Percentiles rank a stretch among this genome's conserved stretches.
Conservation (phyloP, 2,113 vertebrate genomes). For the Rana temporaria region DNA sequence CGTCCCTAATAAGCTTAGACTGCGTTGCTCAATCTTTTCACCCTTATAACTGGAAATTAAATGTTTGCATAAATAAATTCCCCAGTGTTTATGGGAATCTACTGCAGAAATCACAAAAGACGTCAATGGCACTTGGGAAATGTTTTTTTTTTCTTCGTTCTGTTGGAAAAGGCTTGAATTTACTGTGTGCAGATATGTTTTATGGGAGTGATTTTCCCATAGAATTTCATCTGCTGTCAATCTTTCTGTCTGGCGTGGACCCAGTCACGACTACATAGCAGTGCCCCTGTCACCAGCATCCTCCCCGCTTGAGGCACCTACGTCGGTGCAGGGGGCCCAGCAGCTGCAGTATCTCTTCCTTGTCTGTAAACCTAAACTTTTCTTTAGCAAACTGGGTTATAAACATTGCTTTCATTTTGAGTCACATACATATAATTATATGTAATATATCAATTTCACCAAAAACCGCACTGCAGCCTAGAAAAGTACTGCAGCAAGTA, state of each 20-base stretch:
- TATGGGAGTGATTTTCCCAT: conserved; percentile 45
- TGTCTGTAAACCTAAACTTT: not conserved
- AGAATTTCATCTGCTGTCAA: conserved; percentile 8
- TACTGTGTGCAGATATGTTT: not conserved
- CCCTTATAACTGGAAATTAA: not conserved
- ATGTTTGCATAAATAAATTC: not conserved
- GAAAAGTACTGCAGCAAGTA: not conserved
- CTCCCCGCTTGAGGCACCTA: not conserved
- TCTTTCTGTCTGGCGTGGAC: not conserved
- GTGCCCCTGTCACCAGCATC: not conserved
- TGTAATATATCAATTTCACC: not conserved
- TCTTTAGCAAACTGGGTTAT: not conserved
- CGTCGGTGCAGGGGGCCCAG: not conserved
- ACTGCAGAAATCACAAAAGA: not conserved
- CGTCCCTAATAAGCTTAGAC: no score
- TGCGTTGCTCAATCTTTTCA: not conserved
- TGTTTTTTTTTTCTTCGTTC: not conserved
- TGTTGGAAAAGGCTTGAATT: not conserved
- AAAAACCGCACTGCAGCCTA: not conserved
- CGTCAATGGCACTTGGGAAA: not conserved
- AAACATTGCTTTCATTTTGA: not conserved
- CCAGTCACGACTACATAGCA: not conserved
- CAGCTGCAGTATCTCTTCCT: not conserved
- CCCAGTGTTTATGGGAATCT: conserved; percentile 8
- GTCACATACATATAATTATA: not conserved